Base-by-base conservation (phyloP, 2,113 vertebrate species). In the Tyto alba region DNA sequence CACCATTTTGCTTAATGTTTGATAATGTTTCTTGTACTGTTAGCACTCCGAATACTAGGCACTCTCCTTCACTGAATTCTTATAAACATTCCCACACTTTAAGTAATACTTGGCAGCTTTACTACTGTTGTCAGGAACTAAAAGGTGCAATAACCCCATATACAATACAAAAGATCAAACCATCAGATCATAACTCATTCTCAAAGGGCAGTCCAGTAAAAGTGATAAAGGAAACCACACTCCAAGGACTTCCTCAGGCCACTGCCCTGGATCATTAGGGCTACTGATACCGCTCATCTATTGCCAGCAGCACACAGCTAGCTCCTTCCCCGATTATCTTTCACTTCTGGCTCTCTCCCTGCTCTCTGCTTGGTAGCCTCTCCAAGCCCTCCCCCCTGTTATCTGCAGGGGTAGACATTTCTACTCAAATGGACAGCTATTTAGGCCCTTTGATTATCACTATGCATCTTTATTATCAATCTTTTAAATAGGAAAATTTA, bases 241-340 rank as follows among this genome's bases (percentile, higher is more conserved):
- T 95, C 96, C 96, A 96, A 96, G 94, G 95, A 95, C 90, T 96
- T 96, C 96, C 89, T 91, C 96, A 96, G 95, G 95, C 94, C 96
- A 92, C 92, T 97, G 96, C 92, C 89, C 92, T 8, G 88, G 16
- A 80, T 92, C 90, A 45, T n/a, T 71, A 50, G 91, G 83, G 92
- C 91, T 90, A 34, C 95, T 55, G 93, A 56, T 63, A 22, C 16
- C 40, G 85, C 93, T 86, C 90, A 43, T 77, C 95, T 72, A 38
- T 67, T 45, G 90, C 92, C 90, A 81, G 93, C 7, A 83, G 75
- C 71, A 9, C 73, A 2, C 62, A 23, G 75, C 66, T 23, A 27
- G 34, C 53, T 62, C 66, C 92, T 29, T 48, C 50, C 66, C 82
- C 3, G 14, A 9, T 22, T 64, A 41, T 22, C 77, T 43, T 38